Evolutionary conservation across 1,140 invertebrate species (phyloP), one percentile per base, ranked within the genome.

Genomic region (Lepidotrigona ventralis): DNA sequence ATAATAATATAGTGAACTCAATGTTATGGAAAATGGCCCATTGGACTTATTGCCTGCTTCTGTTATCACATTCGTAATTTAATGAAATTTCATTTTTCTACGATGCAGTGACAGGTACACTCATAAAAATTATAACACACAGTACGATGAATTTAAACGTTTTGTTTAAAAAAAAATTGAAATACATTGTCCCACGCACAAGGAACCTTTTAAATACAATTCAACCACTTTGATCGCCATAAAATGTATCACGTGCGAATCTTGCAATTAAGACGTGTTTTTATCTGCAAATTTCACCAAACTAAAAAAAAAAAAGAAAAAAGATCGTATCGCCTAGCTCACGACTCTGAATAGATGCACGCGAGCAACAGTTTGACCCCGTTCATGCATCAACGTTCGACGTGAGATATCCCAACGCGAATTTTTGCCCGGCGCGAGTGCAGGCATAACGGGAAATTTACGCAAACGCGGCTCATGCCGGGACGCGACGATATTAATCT

Each of bases 401-500:
- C 33, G 26, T 33, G 26, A 60, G 56, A 72, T 60, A 80, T 29
- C 58, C 51, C 1, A 8, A 4, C 21, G 58, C 58, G 33, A 33
- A 56, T 79, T 79, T 54, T 76, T 75, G 2, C 2, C 15, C 5
- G 23, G 6, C 9, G 33, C 29, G 23, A 63, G 46, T 14, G 46
- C 21, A 69, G 56, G 69, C 56, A 72, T 78, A 78, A 83, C 75
- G 75, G 81, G 66, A 71, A 78, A 70, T 83, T 78, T 83, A 69
- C 81, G 64, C 39, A 63, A 70, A 83, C 81, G 71, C 56, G 75
- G 39, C 26, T 19, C n/a, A 46, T 8, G 9, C 26, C 14, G 8
- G 19, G 21, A 56, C 68, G n/a, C 19, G 63, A 79, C 33, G 77
- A 79, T 83, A 83, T 79, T 83, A 79, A 83, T 83, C 77, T 72